Evolutionary conservation across 2,797 vertebrate genomes (phyloP), one percentile per base, ranked within the genome.

Genomic region (Esox masquinongy): DNA sequence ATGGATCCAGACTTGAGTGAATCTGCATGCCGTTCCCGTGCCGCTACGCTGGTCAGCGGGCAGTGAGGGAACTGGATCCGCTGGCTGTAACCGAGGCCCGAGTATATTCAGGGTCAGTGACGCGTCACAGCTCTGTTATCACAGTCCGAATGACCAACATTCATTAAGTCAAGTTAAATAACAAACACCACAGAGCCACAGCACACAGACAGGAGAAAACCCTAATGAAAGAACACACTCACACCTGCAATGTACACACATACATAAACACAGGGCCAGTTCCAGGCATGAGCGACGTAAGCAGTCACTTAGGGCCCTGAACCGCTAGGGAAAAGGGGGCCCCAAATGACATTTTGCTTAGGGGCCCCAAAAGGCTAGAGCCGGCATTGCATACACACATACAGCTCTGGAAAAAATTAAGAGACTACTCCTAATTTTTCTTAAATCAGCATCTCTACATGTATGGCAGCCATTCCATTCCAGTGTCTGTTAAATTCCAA

Each of bases 81-180:
- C 29, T 34, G 63, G 31, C 29, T 66, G 29, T 66, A 29, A 66
- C 15, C 63, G 14, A 66, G 63, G 63, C 15, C 29, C 29, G 2
- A 3, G 11, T 24, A 66, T 29, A 8, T 34, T 17, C 5, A 66
- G 63, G 79, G 73, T 83, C 82, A 83, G 76, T 69, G 67, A 63
- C 76, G 34, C 68, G 36, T 73, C 74, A 61, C 16, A 16, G 29
- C 15, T 31, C 26, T 31, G 63, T 66, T 1, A 34, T 34, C 6
- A 29, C 64, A n/a, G 49, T 67, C 53, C 5, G 50, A n/a, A 53
- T 56, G 61, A 63, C 59, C 15, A 64, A 56, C 56, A 61, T 36
- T 77, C 47, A 59, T 61, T 69, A 5, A 50, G 49, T 76, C 68
- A 68, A 19, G 49, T 22, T 39, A 63, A 63, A 63, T 63, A n/a